These are phyloP conservation scores for Lagopus leucura DNA, from an alignment of 2,113 vertebrate species.

Conservation along the genomic window DNA sequence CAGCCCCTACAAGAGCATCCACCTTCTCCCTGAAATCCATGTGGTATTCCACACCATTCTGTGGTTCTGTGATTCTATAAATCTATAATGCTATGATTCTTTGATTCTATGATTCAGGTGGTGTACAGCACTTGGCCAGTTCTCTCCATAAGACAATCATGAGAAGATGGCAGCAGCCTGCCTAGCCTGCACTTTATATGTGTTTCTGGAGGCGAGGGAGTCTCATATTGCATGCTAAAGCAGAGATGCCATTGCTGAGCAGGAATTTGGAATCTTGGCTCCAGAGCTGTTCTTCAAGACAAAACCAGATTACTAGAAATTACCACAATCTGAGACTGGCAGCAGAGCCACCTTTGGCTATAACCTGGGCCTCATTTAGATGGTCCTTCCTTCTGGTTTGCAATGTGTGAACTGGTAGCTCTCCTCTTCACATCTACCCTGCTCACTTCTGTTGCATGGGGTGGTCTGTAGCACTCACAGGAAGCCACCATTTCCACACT, in stretches of 20 bases:
- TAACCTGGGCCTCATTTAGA: neutral
- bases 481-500: neutral
- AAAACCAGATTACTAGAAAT: neutral
- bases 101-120: too few species aligned
- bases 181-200: neutral
- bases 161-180: neutral
- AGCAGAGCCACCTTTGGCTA: neutral
- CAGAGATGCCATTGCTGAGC: neutral
- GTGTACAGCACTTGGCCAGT: neutral
- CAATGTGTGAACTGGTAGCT: neutral
- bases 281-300: neutral
- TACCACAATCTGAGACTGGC: neutral
- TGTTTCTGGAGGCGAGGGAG: neutral
- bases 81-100: too few species aligned
- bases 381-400: neutral
- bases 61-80: neutral
- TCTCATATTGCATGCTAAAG: neutral
- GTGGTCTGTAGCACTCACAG: neutral
- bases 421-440: neutral
- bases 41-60: neutral
- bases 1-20: neutral
- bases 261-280: neutral
- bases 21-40: neutral
- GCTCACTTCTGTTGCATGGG: fast-evolving
- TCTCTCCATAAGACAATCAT: neutral